Percentiles rank a stretch among this genome's conserved stretches.
phyloP scores from a whole-genome alignment of 2,888 invertebrate genomes.

The Brachypterus glaber region DNA sequence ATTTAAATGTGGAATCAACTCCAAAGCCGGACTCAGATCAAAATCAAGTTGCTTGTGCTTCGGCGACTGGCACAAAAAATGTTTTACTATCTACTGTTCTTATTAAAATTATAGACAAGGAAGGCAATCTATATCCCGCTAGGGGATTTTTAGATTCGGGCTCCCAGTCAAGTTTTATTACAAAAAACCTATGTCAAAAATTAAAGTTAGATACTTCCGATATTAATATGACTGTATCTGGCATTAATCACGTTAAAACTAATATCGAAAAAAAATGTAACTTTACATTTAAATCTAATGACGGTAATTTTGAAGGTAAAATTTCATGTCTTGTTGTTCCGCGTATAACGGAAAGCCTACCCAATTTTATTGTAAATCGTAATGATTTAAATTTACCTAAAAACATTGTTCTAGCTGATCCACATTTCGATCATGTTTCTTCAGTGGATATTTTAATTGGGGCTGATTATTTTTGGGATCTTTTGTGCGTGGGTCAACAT shows the following conservation, averaged over 20 bases:
- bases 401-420: too few species aligned
- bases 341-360: not conserved
- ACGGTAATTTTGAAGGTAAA: not conserved
- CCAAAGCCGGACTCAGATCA: too few species aligned
- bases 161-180: conserved; percentile 1
- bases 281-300: not conserved
- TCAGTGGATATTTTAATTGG: too few species aligned
- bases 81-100: not conserved
- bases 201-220: not conserved
- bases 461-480: too few species aligned
- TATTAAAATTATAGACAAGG: not conserved
- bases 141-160: not conserved
- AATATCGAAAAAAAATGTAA: not conserved
- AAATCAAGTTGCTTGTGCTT: too few species aligned
- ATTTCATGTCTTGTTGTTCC: not conserved
- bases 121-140: not conserved
- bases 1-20: too few species aligned
- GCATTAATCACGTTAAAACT: not conserved
- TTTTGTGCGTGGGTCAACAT: too few species aligned
- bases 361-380: not conserved
- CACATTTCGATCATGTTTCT: too few species aligned
- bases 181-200: not conserved
- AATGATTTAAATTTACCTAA: not conserved
- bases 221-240: not conserved
- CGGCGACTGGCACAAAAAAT: too few species aligned